These are phyloP conservation scores for Scelioninae gen. 2 DNA, from an alignment of 2,888 invertebrate species.

Conservation along the genomic window DNA sequence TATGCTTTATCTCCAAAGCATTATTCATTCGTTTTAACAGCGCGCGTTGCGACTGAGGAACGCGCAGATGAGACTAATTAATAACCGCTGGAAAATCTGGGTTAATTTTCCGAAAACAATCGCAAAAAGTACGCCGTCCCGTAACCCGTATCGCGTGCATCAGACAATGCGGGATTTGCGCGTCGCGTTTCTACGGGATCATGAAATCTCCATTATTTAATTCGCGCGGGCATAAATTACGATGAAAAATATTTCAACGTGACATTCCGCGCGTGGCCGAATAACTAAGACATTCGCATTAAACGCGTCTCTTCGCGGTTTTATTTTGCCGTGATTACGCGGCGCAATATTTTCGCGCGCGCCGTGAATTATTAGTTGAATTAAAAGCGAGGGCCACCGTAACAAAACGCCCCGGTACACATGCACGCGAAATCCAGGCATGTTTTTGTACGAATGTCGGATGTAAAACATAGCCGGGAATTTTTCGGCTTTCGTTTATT, in stretches of 20 bases:
- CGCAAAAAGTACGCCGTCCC: slow-evolving; percentile 20
- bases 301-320: slow-evolving; percentile 37
- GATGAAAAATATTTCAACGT: slow-evolving; percentile 23
- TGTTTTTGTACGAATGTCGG: slow-evolving; percentile 52
- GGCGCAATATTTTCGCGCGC: slow-evolving; percentile 40
- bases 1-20: no score
- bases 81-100: slow-evolving; percentile 30
- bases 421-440: slow-evolving; percentile 45
- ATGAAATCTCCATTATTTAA: slow-evolving; percentile 37
- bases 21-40: slow-evolving; percentile 3
- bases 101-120: slow-evolving; percentile 41
- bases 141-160: neutral
- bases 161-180: no score
- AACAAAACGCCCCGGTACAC: slow-evolving; percentile 44
- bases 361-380: slow-evolving; percentile 59
- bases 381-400: slow-evolving; percentile 55
- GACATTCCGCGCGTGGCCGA: slow-evolving; percentile 14
- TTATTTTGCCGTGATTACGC: slow-evolving; percentile 50
- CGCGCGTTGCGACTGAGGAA: no score
- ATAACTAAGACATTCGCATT: slow-evolving; percentile 48
- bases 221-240: slow-evolving; percentile 24
- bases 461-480: slow-evolving; percentile 54
- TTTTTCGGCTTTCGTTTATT: slow-evolving; percentile 54
- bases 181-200: slow-evolving; percentile 22
- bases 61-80: slow-evolving; percentile 37